Base-by-base conservation (phyloP, 2,797 vertebrate species). In the Myotis vivesi region DNA sequence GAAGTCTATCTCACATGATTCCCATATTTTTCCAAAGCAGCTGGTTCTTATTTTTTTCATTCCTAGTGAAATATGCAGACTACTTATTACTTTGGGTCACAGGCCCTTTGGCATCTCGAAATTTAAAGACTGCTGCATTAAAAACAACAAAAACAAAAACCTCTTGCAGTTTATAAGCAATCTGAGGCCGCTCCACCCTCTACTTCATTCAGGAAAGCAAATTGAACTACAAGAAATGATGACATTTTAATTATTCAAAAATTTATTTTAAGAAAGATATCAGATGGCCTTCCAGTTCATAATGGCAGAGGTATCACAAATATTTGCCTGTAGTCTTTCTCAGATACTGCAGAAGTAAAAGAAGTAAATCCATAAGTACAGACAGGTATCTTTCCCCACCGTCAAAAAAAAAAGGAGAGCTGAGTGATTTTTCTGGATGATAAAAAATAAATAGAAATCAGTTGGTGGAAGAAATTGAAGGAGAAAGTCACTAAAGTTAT, bases 181-280 rank as follows among this genome's bases (percentile, higher is more conserved):
- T 85, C 11, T 88, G 38, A 77, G n/a, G 71, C 28, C 20, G 30
- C 30, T 71, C 25, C 25, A 71, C 28, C 20, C 69, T 69, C 5
- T 55, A 49, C 8, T 76, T 12, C 62, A 85, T 8, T 36, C 68
- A 57, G 55, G 30, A 81, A 90, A 81, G 72, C 38, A 85, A 94
- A 91, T 0, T 82, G 19, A 87, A 77, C 1, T 82, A 44, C 10
- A 59, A 89, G n/a, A 68, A 57, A 77, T 28, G 62, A 73, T 53
- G 73, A 49, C 44, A 87, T 76, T 75, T 89, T 92, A 87, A 64
- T 46, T 92, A 76, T 66, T 92, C n/a, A 82, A 92, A 59, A 69
- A 86, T 44, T 62, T 87, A 87, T 79, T 87, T 82, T 51, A 72
- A 83, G 44, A 91, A 87, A 44, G 19, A 13, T 4, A 83, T 46